Evolutionary conservation across 2,797 vertebrate species (phyloP), one percentile per base, ranked within the genome.

Genomic region (Falco biarmicus): DNA sequence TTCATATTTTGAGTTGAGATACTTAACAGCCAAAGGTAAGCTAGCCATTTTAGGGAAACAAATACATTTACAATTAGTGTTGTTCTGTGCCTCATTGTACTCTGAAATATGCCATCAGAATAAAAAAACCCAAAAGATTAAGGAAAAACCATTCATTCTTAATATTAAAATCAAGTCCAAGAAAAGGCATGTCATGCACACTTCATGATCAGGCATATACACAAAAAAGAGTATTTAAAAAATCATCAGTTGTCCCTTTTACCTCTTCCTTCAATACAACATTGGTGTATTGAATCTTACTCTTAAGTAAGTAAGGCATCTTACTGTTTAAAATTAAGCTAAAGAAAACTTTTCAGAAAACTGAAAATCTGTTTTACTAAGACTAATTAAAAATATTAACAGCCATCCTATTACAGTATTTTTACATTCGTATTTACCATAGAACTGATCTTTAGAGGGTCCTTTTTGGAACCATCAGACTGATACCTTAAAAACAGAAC

Each of bases 381-480:
- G 68, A 87, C 8, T 39, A 43, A 71, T 15, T 28, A 4, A 3
- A 51, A 64, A 50, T 41, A 34, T 11, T 28, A 74, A 54, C 8
- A 87, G 28, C 11, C 37, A 64, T 32, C 24, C 34, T 79, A 19
- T 29, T 60, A 48, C 10, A 66, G 21, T 39, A 59, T 54, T 80
- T 94, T 78, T 75, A 41, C 6, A 60, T 75, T 50, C 8, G 9
- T 84, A 97, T 97, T 97, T 97, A 99, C 99, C 99, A 99, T 99
- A 97, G 99, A 99, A 98, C 97, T 98, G 98, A 99, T 99, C 98
- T 99, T 99, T 90, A 99, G 97, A 76, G 99, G 98, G 17, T 99
- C 99, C 96, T 99, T 99, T 98, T 99, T 99, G 69, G 99, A 99
- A 95, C 99, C 99, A 98, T 99, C 99, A 78, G 99, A 99, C 63